Conservation (phyloP, 2,888 invertebrate genomes). For the Alloplasta piceator region DNA sequence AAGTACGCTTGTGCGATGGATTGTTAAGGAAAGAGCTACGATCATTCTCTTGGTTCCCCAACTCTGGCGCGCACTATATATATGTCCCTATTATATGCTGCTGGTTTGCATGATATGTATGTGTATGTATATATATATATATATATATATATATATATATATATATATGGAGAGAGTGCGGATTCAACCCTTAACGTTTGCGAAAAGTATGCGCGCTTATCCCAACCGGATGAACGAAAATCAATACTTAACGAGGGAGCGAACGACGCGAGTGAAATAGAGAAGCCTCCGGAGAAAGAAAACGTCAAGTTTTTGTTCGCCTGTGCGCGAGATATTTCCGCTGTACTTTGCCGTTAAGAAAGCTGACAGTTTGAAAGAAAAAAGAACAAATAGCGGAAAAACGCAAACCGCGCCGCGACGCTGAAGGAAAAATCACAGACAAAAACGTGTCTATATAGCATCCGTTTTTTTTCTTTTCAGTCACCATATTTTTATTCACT, state of each 20-base stretch:
- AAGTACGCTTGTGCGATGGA: slow-evolving; percentile 45
- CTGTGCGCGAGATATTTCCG: slow-evolving; percentile 28
- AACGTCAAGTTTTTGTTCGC: slow-evolving; percentile 54
- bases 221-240: slow-evolving; percentile 66
- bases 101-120: background rate
- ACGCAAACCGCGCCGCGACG: background rate
- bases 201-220: slow-evolving; percentile 61
- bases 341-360: slow-evolving; percentile 25
- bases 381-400: slow-evolving; percentile 46
- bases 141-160: background rate
- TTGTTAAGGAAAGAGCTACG: slow-evolving; percentile 43
- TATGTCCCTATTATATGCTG: background rate
- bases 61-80: slow-evolving; percentile 16
- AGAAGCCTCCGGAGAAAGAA: slow-evolving; percentile 9
- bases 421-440: slow-evolving; percentile 25
- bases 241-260: slow-evolving; percentile 67
- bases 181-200: slow-evolving; percentile 53
- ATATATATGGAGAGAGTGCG: slow-evolving; percentile 3
- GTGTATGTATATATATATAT: slow-evolving; percentile 1
- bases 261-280: slow-evolving; percentile 46
- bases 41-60: slow-evolving; percentile 29
- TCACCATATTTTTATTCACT: slow-evolving; percentile 20
- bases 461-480: slow-evolving; percentile 11
- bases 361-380: slow-evolving; percentile 44
- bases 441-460: slow-evolving; percentile 35